Base-by-base conservation (phyloP, 2,888 invertebrate species). In the Meganola albula region DNA sequence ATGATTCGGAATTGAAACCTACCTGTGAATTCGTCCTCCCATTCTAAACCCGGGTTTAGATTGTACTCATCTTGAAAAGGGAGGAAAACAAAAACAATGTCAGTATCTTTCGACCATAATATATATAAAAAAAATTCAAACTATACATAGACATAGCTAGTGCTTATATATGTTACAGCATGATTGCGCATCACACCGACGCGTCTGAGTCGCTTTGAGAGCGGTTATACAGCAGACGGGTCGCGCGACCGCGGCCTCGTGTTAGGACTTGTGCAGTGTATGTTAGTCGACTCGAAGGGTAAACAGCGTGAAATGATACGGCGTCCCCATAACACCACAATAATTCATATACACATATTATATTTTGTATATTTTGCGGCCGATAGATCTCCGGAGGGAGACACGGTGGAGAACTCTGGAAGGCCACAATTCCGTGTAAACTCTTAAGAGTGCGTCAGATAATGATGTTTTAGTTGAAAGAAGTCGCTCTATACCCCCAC, bases 11-110 rank as follows among this genome's bases (percentile, higher is more conserved):
- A 55, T 85, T 76, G 79, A 84, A 89, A 93, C 96, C 95, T 97
- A 97, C 97, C 96, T 97, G 96, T 95, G 90, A 97, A 97, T 90
- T 97, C 97, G 95, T 97, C 97, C 93, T 97, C 97, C 97, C 97
- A 97, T 90, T 97, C 97, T 96, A 97, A 96, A 94, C 95, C 95
- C 92, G 96, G 96, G 93, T 96, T 96, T 93, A 96, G 95, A 96
- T 96, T 96, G 95, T 96, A 96, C 91, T 96, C 96, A 92, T 96
- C 96, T 96, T 95, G 93, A 94, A 93, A 88, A 87, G 88, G 87
- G 89, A 88, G 80, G 85, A 84, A 83, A 77, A 83, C 73, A 77
- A 78, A 79, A 80, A 74, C 70, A 76, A 85, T 83, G 83, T 87
- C 86, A 87, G 86, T 87, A 87, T 84, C 68, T 79, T 75, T 79